Conservation (phyloP, 2,888 invertebrate genomes). For the Meteorus cinctellus region DNA sequence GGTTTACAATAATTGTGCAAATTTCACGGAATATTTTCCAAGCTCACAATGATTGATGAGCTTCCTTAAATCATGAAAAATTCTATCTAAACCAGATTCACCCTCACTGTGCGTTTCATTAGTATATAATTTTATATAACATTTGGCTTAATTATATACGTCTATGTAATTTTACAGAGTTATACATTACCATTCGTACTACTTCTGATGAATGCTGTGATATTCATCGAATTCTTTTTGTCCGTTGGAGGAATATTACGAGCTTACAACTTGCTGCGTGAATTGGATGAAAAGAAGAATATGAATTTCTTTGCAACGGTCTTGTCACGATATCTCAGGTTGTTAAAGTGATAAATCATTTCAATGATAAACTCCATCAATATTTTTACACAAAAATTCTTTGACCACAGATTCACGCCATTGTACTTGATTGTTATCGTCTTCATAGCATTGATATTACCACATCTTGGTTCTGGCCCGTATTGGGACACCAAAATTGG, state of each 20-base stretch:
- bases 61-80: too few relatives aligned
- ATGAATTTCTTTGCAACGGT: conserved; percentile 53
- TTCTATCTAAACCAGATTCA: too few relatives aligned
- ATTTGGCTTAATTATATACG: background rate
- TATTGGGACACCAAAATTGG: conserved; percentile 79
- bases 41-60: too few relatives aligned
- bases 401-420: conserved; percentile 79
- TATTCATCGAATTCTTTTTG: conserved; percentile 84
- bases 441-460: conserved; percentile 83
- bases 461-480: conserved; percentile 82
- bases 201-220: conserved; percentile 78
- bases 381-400: background rate
- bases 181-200: conserved; percentile 77
- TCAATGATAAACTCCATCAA: background rate
- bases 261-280: conserved; percentile 56
- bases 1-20: too few relatives aligned
- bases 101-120: too few relatives aligned
- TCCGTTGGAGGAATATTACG: conserved; percentile 79
- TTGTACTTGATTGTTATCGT: conserved; percentile 83
- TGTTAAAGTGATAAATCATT: background rate
- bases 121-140: background rate
- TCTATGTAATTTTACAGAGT: conserved; percentile 74
- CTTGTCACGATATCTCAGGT: conserved; percentile 59
- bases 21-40: too few relatives aligned
- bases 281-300: conserved; percentile 56